Evolutionary conservation across 2,888 invertebrate genomes (phyloP).

Genomic region (Desoria tigrina): DNA sequence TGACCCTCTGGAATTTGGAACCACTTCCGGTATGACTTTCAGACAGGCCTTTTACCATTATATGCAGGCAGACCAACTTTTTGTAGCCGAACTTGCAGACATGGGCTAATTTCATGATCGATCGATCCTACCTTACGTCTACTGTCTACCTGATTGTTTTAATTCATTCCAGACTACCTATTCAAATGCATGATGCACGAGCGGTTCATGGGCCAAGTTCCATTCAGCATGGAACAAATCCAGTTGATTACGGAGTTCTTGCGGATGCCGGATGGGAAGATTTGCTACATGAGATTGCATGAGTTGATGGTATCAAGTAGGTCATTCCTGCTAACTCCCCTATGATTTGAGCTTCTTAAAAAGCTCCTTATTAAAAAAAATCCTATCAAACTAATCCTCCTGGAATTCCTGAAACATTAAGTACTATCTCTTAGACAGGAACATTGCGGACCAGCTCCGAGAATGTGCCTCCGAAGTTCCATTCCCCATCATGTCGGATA

Average conservation of each 20-base stretch:
- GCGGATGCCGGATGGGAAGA: slow-evolving; percentile 46
- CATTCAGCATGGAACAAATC: slow-evolving; percentile 46
- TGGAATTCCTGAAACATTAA: neutral
- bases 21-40: slow-evolving; percentile 46
- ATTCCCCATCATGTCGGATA: slow-evolving; percentile 41
- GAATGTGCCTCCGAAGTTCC: slow-evolving; percentile 51
- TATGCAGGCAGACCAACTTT: neutral
- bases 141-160: slow-evolving; percentile 3
- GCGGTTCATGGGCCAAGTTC: slow-evolving; percentile 49
- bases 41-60: too few relatives aligned
- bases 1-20: slow-evolving; percentile 52
- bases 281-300: slow-evolving; percentile 51
- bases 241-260: slow-evolving; percentile 51
- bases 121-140: too few relatives aligned
- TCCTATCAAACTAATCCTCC: slow-evolving; percentile 1
- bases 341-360: too few relatives aligned
- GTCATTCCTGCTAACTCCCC: too few relatives aligned
- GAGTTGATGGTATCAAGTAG: slow-evolving; percentile 50
- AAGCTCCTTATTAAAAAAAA: neutral
- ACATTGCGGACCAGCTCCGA: slow-evolving; percentile 51
- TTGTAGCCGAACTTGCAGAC: neutral
- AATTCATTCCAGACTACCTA: slow-evolving; percentile 37
- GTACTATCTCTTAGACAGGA: slow-evolving; percentile 32
- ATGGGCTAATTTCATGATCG: neutral
- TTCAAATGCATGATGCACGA: slow-evolving; percentile 53